A percentile compares a stretch with the other conserved stretches of the same genome.
phyloP scores from a whole-genome alignment of 2,113 vertebrate genomes.

The Cebus imitator region DNA sequence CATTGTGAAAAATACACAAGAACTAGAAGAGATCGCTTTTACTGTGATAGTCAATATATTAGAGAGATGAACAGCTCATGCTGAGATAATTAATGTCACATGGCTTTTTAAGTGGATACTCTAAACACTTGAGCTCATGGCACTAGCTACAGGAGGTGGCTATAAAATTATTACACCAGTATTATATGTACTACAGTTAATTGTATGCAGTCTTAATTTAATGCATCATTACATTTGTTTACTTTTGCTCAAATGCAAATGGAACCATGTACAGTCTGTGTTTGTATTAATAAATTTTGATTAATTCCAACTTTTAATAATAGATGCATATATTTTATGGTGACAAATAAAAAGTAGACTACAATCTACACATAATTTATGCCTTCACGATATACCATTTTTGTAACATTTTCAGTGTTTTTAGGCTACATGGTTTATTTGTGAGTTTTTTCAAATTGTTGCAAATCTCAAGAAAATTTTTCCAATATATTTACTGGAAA shows the following conservation, averaged over 20 bases:
- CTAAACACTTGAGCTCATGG: background rate
- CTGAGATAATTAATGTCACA: background rate
- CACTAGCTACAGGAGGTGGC: background rate
- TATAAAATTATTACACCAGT: background rate
- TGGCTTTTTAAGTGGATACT: background rate
- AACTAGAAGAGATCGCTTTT: background rate
- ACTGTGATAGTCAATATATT: background rate
- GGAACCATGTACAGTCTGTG: background rate
- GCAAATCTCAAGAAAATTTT: background rate
- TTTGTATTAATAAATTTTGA: background rate
- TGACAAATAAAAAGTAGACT: background rate
- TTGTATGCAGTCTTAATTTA: background rate
- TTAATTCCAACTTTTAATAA: background rate
- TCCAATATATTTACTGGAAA: background rate
- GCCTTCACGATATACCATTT: background rate
- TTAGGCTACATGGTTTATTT: background rate
- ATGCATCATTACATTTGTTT: background rate
- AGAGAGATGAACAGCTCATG: background rate
- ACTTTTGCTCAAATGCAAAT: background rate
- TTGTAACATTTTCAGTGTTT: background rate
- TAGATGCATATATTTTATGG: background rate
- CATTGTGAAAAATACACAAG: background rate
- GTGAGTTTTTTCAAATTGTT: background rate
- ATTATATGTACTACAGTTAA: background rate
- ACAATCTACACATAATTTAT: background rate